These are phyloP conservation scores for Drosophila parvula DNA, from an alignment of 1,140 invertebrate genomes.

Conservation along the genomic window DNA sequence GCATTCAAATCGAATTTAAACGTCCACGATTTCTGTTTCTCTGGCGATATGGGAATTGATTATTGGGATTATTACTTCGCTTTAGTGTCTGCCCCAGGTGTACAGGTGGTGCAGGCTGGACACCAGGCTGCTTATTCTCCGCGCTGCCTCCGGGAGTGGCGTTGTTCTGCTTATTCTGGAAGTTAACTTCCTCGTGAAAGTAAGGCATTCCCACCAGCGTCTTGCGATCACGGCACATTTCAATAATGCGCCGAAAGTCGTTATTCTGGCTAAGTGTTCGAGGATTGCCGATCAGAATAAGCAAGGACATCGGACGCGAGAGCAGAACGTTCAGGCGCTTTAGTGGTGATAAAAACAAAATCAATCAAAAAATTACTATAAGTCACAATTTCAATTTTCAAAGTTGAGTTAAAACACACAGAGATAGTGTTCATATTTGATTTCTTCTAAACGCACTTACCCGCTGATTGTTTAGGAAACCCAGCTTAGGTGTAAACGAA, in stretches of 20 bases:
- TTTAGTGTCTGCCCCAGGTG: slow-evolving; percentile 55
- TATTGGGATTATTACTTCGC: slow-evolving; percentile 57
- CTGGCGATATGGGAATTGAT: slow-evolving; percentile 32
- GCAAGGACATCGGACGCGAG: slow-evolving; percentile 90
- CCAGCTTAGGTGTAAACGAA: slow-evolving; percentile 87
- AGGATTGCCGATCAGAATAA: slow-evolving; percentile 93
- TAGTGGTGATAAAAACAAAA: slow-evolving; percentile 42
- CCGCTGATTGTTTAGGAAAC: slow-evolving; percentile 90
- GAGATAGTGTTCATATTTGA: neutral
- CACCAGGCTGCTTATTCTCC: neutral
- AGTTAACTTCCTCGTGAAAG: slow-evolving; percentile 50
- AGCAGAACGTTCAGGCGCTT: slow-evolving; percentile 93
- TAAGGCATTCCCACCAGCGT: slow-evolving; percentile 66
- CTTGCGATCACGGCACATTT: slow-evolving; percentile 61
- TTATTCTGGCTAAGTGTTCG: slow-evolving; percentile 65
- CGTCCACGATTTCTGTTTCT: slow-evolving; percentile 47
- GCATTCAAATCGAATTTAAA: neutral
- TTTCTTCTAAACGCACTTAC: slow-evolving; percentile 78
- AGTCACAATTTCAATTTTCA: neutral
- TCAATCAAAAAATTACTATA: slow-evolving; percentile 21
- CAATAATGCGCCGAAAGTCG: slow-evolving; percentile 69
- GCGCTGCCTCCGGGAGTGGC: neutral
- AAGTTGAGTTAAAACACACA: too few species aligned
- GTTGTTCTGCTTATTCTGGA: slow-evolving; percentile 32
- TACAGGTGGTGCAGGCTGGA: neutral